Evolutionary conservation across 2,888 invertebrate species (phyloP).

Genomic region (Ypsolopha scabrella): DNA sequence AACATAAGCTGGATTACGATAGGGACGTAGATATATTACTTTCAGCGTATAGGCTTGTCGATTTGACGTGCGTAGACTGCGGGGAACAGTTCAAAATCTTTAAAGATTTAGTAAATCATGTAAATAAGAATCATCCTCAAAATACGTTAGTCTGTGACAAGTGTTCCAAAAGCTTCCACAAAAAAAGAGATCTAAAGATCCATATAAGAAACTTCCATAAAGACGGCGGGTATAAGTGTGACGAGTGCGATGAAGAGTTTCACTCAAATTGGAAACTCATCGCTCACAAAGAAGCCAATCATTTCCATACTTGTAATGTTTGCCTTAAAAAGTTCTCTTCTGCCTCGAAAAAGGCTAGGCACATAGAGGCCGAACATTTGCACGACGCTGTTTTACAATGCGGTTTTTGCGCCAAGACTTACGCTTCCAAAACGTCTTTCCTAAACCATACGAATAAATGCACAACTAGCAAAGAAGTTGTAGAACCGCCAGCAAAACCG

Average conservation of each 20-base stretch:
- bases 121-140: constrained; percentile 31
- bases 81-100: constrained; percentile 29
- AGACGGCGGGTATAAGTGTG: constrained; percentile 26
- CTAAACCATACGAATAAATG: constrained; percentile 40
- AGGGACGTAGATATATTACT: constrained; percentile 27
- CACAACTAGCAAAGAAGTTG: not conserved
- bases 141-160: constrained; percentile 29
- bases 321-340: constrained; percentile 40
- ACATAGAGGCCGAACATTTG: constrained; percentile 39
- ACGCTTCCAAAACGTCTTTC: constrained; percentile 37
- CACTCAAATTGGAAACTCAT: constrained; percentile 23
- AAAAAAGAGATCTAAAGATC: constrained; percentile 33
- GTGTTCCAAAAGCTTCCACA: constrained; percentile 37
- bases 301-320: constrained; percentile 39
- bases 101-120: constrained; percentile 35
- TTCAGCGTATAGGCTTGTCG: constrained; percentile 30
- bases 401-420: constrained; percentile 34
- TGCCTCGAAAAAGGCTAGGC: constrained; percentile 29
- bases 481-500: constrained; percentile 6
- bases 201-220: constrained; percentile 36
- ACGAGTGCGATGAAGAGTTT: constrained; percentile 30
- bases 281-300: constrained; percentile 33
- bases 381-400: constrained; percentile 27
- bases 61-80: constrained; percentile 41
- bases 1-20: constrained; percentile 35